These are phyloP conservation scores for Terrapene triunguis DNA, from an alignment of 2,113 vertebrate species.

Conservation along the genomic window DNA sequence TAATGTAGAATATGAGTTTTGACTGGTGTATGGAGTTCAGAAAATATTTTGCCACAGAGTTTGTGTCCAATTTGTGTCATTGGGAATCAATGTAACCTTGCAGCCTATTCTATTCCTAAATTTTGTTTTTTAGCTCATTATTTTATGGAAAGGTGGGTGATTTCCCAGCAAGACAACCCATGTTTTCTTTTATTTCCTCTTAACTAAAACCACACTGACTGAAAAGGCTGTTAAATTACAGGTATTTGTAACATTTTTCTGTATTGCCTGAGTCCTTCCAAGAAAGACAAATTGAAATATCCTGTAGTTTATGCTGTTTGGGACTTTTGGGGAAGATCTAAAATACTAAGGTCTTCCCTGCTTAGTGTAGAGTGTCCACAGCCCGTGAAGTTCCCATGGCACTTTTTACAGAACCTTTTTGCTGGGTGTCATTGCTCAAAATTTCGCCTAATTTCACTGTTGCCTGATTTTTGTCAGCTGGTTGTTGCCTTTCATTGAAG, in stretches of 20 bases:
- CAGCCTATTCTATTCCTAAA: neutral
- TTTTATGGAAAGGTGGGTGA: neutral
- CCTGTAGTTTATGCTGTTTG: neutral
- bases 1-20: neutral
- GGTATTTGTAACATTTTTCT: neutral
- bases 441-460: neutral
- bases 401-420: neutral
- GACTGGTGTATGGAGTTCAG: neutral
- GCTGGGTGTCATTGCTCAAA: neutral
- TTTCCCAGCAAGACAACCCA: neutral
- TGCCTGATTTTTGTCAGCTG: neutral
- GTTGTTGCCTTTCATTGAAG: neutral
- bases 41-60: neutral
- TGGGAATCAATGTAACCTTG: neutral
- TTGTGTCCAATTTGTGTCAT: neutral
- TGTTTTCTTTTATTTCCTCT: neutral
- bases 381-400: neutral
- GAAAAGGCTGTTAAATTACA: neutral
- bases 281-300: neutral
- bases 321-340: conserved; percentile 11
- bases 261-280: neutral
- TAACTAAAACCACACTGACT: neutral
- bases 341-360: fast-evolving
- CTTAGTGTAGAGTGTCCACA: neutral
- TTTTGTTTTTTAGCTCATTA: neutral